Evolutionary conservation across 2,113 vertebrate genomes (phyloP).

Genomic region (Rhinolophus sinicus): DNA sequence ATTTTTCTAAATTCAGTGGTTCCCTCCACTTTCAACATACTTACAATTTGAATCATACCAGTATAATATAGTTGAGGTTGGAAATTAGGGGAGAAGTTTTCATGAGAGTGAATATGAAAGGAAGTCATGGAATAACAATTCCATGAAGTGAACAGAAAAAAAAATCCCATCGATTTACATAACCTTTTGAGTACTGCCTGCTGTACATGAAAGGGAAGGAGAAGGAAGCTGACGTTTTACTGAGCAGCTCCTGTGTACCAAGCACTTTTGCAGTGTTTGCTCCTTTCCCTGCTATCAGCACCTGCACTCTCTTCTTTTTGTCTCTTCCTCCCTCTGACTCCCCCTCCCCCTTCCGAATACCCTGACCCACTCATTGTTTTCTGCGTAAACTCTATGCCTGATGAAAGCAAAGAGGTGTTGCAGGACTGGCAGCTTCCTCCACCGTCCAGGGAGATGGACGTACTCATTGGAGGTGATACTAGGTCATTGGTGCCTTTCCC

Average conservation of each 20-base stretch:
- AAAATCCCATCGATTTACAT: not conserved
- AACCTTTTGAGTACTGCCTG: not conserved
- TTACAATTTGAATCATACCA: not conserved
- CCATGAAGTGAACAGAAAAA: not conserved
- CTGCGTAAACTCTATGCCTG: not conserved
- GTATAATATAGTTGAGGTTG: not conserved
- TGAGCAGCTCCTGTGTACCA: too few species aligned
- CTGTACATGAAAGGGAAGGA: not conserved
- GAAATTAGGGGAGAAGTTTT: not conserved
- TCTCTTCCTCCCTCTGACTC: not conserved
- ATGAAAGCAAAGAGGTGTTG: accelerated
- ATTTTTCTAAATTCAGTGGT: not conserved
- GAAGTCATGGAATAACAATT: not conserved
- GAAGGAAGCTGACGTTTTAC: not conserved
- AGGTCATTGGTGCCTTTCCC: not conserved
- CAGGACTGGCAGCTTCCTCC: accelerated
- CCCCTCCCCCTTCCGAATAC: too few species aligned
- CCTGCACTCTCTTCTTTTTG: not conserved
- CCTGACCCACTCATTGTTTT: not conserved
- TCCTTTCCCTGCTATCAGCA: not conserved
- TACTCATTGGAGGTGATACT: not conserved
- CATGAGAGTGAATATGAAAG: not conserved
- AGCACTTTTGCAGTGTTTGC: accelerated
- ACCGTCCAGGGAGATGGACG: accelerated
- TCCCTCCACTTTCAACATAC: not conserved